Evolutionary conservation across 2,888 invertebrate species (phyloP).

Genomic region (Cyclophora punctaria): DNA sequence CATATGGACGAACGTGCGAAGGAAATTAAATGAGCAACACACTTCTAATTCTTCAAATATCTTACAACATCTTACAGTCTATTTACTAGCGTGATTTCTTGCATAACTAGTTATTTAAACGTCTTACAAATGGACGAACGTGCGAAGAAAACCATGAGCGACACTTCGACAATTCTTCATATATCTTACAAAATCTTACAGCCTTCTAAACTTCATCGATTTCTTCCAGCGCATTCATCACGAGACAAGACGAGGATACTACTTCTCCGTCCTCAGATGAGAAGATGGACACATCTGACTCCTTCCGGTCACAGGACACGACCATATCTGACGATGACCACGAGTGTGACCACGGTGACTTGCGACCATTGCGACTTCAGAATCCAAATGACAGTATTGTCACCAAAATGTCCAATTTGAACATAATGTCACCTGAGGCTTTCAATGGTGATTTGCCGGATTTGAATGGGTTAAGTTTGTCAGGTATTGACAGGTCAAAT

Average conservation of each 20-base stretch:
- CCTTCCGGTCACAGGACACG: slow-evolving; percentile 52
- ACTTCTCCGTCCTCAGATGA: slow-evolving; percentile 64
- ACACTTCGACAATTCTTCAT: background rate
- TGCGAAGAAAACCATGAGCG: background rate
- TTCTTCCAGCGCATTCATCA: slow-evolving; percentile 42
- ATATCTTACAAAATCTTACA: no score
- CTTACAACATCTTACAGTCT: no score
- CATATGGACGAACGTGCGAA: no score
- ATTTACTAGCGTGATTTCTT: no score
- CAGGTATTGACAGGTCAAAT: no score
- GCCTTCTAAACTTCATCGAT: background rate
- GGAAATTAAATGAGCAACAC: no score
- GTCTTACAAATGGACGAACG: no score
- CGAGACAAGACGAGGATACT: slow-evolving; percentile 45
- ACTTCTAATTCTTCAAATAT: no score
- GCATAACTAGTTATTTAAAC: no score
- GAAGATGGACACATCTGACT: slow-evolving; percentile 68
- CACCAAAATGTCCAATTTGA: slow-evolving; percentile 40
- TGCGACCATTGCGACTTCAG: slow-evolving; percentile 36
- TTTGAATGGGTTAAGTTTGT: no score
- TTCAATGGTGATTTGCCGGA: no score
- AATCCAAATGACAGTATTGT: slow-evolving; percentile 45
- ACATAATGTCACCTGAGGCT: slow-evolving; percentile 18
- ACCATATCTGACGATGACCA: slow-evolving; percentile 55
- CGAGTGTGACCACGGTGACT: slow-evolving; percentile 11